Evolutionary conservation across 2,113 vertebrate genomes (phyloP).

Genomic region (Piprites chloris): DNA sequence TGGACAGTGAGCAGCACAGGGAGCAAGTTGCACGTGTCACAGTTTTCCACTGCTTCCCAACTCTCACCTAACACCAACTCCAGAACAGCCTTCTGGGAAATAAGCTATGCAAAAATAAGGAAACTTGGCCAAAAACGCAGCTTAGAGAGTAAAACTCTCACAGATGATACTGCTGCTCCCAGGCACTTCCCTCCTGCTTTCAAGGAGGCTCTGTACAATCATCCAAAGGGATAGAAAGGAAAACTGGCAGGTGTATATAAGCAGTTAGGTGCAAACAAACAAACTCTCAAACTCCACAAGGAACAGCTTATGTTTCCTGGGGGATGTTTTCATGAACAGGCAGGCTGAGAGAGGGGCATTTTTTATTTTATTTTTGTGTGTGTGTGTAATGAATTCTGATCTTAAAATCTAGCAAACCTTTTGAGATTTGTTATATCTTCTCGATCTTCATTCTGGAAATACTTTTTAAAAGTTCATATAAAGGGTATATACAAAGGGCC

Average conservation of each 20-base stretch:
- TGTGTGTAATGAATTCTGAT: not conserved
- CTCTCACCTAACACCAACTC: not conserved
- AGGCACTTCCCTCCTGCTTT: not conserved
- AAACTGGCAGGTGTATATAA: not conserved
- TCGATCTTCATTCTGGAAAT: not conserved
- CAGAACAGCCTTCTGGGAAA: not conserved
- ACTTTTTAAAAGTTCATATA: not conserved
- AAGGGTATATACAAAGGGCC: not conserved
- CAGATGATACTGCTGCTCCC: not conserved
- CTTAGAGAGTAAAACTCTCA: not conserved
- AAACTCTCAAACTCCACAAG: not conserved
- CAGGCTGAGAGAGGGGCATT: not conserved
- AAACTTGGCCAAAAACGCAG: not conserved
- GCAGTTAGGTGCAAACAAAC: not conserved
- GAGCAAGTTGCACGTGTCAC: not conserved
- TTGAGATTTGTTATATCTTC: not conserved
- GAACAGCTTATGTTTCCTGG: not conserved
- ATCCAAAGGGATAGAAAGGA: not conserved
- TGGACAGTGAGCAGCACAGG: accelerated
- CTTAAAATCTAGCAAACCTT: not conserved
- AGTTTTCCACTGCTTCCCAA: not conserved
- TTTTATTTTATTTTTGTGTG: not conserved
- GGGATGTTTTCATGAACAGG: not conserved
- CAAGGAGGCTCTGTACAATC: not conserved
- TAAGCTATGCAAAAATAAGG: not conserved